These are phyloP conservation scores for Drosophila kanapiae DNA, from an alignment of 1,140 invertebrate genomes.

Conservation along the genomic window DNA sequence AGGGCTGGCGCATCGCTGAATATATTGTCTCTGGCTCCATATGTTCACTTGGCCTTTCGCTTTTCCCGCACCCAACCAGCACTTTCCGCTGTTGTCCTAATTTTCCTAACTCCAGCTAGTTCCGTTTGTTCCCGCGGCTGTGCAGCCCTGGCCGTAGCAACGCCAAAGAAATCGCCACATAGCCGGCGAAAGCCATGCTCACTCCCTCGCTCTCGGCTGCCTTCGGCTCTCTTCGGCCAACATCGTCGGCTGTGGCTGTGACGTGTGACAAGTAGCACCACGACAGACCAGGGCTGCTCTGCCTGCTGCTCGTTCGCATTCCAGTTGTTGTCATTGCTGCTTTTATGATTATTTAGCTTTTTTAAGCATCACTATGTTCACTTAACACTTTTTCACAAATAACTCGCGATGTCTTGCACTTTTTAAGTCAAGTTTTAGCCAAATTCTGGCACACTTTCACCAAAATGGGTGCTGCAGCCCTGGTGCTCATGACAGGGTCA, in stretches of 20 bases:
- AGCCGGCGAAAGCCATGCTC: constrained; percentile 58
- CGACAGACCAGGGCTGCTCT: constrained; percentile 14
- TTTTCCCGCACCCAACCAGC: background rate
- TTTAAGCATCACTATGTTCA: background rate
- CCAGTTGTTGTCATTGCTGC: background rate
- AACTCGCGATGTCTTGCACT: background rate
- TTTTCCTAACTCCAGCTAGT: background rate
- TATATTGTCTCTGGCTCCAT: background rate
- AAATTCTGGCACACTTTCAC: constrained; percentile 3
- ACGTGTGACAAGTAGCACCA: constrained; percentile 5
- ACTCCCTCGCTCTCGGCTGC: constrained; percentile 41
- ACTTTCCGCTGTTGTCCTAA: background rate
- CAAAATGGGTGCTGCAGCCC: background rate
- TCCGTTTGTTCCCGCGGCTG: background rate
- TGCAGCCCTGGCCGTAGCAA: constrained; percentile 8
- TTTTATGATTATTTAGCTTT: background rate
- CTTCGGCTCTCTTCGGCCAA: constrained; percentile 3
- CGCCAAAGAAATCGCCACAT: constrained; percentile 61
- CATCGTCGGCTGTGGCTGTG: constrained; percentile 10
- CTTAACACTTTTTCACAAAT: background rate
- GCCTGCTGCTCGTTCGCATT: background rate
- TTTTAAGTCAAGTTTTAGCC: constrained; percentile 7
- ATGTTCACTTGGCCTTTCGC: background rate
- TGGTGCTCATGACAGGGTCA: background rate
- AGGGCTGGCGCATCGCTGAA: constrained; percentile 12